Conservation (phyloP, 2,888 invertebrate species). For the Isotomurus palustris region DNA sequence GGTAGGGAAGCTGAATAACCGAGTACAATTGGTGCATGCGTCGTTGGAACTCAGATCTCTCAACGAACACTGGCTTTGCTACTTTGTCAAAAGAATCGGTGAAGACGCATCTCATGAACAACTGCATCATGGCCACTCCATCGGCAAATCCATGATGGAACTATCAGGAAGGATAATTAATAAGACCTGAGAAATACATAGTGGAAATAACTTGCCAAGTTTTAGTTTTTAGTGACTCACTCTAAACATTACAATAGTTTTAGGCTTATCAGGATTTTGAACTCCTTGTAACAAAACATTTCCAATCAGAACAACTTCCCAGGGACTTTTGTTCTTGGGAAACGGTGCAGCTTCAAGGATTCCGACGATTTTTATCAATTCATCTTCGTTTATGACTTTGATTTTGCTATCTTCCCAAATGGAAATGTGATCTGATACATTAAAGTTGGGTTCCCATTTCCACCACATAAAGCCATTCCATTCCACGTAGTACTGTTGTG, state of each 20-base stretch:
- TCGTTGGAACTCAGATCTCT: constrained; percentile 31
- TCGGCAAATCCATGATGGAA: constrained; percentile 40
- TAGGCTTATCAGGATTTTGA: constrained; percentile 17
- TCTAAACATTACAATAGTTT: constrained; percentile 26
- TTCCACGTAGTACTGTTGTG: constrained; percentile 31
- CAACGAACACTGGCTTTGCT: constrained; percentile 29
- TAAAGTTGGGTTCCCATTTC: constrained; percentile 32
- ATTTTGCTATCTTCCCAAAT: constrained; percentile 27
- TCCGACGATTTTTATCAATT: constrained; percentile 31
- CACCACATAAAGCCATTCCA: constrained; percentile 39
- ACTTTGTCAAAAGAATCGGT: constrained; percentile 36
- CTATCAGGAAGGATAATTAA: constrained; percentile 2
- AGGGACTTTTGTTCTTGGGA: constrained; percentile 27
- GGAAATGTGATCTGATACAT: constrained; percentile 19
- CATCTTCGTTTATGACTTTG: constrained; percentile 21
- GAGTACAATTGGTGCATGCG: constrained; percentile 25
- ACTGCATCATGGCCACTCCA: constrained; percentile 36
- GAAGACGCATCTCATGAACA: constrained; percentile 43
- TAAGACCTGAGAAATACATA: not conserved
- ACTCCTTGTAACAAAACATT: constrained; percentile 26
- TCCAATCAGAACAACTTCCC: constrained; percentile 28
- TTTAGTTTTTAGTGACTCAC: constrained; percentile 16
- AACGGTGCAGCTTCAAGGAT: constrained; percentile 31
- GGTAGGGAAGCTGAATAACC: constrained; percentile 38
- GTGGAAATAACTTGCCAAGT: too few relatives aligned